Conservation (phyloP, 2,113 vertebrate species). For the Brachyistius frenatus region DNA sequence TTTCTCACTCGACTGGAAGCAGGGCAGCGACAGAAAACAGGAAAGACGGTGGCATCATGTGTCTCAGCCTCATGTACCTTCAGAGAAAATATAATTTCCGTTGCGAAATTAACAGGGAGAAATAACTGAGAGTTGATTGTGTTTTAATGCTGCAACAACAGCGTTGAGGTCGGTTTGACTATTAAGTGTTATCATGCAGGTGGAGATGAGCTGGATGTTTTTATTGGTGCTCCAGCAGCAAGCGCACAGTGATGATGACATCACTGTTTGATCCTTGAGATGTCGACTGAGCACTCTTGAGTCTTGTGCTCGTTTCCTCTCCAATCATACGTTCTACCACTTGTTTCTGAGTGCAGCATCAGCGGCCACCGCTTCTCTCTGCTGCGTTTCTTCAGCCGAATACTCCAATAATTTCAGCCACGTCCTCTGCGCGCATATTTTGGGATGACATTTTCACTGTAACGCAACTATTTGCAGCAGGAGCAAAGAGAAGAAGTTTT, state of each 20-base stretch:
- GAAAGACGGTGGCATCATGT: neutral
- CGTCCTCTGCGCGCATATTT: too few species aligned
- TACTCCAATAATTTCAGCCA: too few species aligned
- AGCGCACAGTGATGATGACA: neutral
- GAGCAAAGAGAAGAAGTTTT: too few species aligned
- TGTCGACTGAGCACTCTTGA: neutral
- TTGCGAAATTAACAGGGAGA: conserved; percentile 26
- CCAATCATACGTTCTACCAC: too few species aligned
- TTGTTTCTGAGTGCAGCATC: too few species aligned
- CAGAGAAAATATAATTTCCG: conserved; percentile 21
- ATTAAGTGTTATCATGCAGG: conserved; percentile 11
- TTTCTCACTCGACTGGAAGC: neutral
- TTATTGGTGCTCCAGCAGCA: neutral
- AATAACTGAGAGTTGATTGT: conserved; percentile 18
- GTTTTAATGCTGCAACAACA: conserved; percentile 25
- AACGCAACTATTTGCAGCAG: too few species aligned
- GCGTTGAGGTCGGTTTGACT: conserved; percentile 5
- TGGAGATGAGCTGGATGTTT: neutral
- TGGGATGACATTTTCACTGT: too few species aligned
- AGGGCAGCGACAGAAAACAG: neutral
- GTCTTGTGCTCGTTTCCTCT: too few species aligned
- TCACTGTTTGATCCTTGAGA: neutral
- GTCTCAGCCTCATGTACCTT: conserved; percentile 18
- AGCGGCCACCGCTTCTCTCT: too few species aligned
- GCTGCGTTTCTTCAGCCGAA: too few species aligned